Conservation (phyloP, 2,888 invertebrate genomes). For the Hecatera dysodea region DNA sequence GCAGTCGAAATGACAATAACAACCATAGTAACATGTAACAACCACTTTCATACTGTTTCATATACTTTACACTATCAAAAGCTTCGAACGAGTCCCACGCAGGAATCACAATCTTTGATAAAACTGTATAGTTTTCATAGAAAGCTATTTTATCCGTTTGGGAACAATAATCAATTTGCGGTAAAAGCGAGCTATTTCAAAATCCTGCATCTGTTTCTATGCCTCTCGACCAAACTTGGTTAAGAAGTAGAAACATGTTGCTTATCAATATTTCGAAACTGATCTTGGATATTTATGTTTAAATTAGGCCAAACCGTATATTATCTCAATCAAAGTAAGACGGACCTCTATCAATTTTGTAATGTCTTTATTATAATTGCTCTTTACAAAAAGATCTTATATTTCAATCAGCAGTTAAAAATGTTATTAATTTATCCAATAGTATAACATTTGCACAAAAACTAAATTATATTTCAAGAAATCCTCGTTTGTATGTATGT, state of each 20-base stretch:
- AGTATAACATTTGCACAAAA: constrained; percentile 7
- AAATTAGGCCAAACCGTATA: constrained; percentile 43
- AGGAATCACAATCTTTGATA: constrained; percentile 32
- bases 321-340: constrained; percentile 2
- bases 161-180: neutral
- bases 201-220: neutral
- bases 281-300: constrained; percentile 5
- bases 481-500: neutral
- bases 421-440: too few relatives aligned
- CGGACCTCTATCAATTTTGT: neutral
- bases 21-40: constrained; percentile 80
- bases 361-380: neutral
- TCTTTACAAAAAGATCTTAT: neutral
- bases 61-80: constrained; percentile 58
- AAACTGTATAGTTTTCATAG: constrained; percentile 15
- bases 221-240: neutral
- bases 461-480: neutral
- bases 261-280: constrained; percentile 3
- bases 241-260: neutral
- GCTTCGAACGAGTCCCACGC: constrained; percentile 38
- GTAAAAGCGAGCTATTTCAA: constrained; percentile 5
- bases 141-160: neutral
- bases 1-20: constrained; percentile 80
- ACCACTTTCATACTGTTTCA: constrained; percentile 75
- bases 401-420: constrained; percentile 10